phyloP scores from a whole-genome alignment of 2,113 vertebrate genomes.

The Phaethon lepturus region DNA sequence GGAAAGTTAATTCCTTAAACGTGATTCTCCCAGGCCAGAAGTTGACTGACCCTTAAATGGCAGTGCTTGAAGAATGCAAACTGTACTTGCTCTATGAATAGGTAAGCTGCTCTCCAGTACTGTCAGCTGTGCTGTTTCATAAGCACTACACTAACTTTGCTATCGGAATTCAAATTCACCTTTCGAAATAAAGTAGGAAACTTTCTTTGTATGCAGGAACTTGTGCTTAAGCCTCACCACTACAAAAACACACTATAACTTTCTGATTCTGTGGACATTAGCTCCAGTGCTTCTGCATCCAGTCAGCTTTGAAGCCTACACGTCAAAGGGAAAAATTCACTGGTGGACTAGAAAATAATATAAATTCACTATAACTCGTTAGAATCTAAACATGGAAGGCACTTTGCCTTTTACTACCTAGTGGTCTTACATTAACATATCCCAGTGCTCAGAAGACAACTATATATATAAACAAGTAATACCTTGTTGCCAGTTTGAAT shows the following conservation, averaged over 20 bases:
- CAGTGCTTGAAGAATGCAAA: background rate
- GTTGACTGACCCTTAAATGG: background rate
- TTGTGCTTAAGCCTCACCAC: background rate
- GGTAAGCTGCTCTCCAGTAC: background rate
- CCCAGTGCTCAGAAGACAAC: background rate
- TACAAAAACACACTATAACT: background rate
- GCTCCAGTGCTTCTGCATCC: background rate
- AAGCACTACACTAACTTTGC: background rate
- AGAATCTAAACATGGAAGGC: background rate
- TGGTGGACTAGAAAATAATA: background rate
- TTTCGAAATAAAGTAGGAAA: background rate
- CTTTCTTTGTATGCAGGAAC: background rate
- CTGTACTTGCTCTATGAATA: background rate
- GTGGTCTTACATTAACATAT: background rate
- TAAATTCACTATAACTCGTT: background rate
- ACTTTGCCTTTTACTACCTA: background rate
- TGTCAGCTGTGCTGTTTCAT: background rate
- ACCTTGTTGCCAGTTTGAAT: background rate
- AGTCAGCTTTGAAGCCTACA: background rate
- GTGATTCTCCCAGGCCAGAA: background rate
- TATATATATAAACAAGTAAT: background rate
- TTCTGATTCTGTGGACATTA: background rate
- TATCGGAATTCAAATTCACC: background rate
- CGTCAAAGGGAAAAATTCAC: background rate
- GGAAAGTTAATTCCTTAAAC: background rate